Percentiles rank a stretch among this genome's conserved stretches.
Conservation (phyloP, 2,888 invertebrate species). For the Pyrrhosoma nymphula region DNA sequence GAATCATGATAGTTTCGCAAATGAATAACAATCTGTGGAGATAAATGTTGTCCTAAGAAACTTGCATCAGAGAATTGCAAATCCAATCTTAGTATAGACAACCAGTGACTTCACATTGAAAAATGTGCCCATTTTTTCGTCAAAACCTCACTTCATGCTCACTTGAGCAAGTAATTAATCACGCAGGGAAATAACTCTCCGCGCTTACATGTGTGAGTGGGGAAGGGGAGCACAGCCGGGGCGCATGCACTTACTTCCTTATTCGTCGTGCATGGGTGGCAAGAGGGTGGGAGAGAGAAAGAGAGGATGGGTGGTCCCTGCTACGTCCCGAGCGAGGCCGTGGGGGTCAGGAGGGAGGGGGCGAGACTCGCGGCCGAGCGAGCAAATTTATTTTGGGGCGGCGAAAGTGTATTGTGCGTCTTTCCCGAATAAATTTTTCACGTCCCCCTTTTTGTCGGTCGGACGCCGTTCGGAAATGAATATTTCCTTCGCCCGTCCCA, state of each 20-base stretch:
- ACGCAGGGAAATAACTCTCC: not conserved
- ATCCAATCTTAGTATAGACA: no score
- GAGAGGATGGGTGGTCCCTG: not conserved
- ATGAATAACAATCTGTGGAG: no score
- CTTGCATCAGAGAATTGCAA: no score
- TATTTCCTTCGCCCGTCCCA: not conserved
- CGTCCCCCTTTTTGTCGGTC: not conserved
- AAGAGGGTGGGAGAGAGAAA: not conserved
- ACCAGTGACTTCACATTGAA: no score
- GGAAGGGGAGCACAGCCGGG: not conserved
- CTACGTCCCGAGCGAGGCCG: not conserved
- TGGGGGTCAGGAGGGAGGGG: not conserved
- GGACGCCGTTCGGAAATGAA: not conserved
- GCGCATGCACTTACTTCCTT: not conserved
- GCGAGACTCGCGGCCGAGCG: not conserved
- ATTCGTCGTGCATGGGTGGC: not conserved
- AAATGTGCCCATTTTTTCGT: no score
- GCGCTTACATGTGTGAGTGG: not conserved
- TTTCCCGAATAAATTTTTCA: not conserved
- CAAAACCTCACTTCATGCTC: not conserved
- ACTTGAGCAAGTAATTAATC: not conserved
- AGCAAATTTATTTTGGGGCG: slow-evolving; percentile 27
- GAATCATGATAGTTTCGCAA: no score
- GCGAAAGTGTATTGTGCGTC: slow-evolving; percentile 6
- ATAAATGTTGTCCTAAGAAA: no score